phyloP scores from a whole-genome alignment of 1,140 invertebrate genomes.

The Zophobas morio region DNA sequence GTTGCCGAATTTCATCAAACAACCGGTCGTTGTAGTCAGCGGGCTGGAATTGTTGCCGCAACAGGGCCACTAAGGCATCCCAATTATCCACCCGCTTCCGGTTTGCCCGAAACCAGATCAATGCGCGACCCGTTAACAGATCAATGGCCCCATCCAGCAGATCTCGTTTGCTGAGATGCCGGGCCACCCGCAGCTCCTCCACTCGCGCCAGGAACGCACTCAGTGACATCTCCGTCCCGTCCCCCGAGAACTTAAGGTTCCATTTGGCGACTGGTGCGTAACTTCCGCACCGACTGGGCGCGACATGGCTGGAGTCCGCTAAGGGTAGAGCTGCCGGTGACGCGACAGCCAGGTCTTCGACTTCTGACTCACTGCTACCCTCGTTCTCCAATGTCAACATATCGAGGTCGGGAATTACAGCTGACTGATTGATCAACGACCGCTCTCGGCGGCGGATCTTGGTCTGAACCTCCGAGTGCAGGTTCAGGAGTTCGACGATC shows the following conservation, averaged over 20 bases:
- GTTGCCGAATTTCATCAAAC: conserved; percentile 56
- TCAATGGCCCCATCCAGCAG: conserved; percentile 57
- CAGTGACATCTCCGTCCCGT: neutral
- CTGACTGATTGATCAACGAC: no score
- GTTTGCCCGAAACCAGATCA: conserved; percentile 61
- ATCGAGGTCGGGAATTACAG: no score
- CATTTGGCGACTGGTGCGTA: conserved; percentile 33
- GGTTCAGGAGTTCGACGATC: no score
- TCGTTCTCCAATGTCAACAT: no score
- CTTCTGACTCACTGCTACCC: no score
- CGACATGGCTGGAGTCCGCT: neutral
- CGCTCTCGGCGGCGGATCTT: no score
- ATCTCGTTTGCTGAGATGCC: conserved; percentile 50
- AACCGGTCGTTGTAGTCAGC: conserved; percentile 60
- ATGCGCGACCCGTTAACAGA: conserved; percentile 60
- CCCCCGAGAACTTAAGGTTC: conserved; percentile 28
- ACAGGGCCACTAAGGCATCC: conserved; percentile 47
- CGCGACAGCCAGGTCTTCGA: no score
- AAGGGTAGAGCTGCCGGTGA: no score
- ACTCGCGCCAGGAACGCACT: conserved; percentile 57
- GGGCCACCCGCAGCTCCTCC: conserved; percentile 50
- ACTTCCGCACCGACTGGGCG: neutral
- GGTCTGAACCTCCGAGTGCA: no score
- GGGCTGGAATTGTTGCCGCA: conserved; percentile 59
- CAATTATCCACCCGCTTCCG: conserved; percentile 51